Evolutionary conservation across 30 jellyfish, hydroid and myxozoan genomes (phyloP).

Genomic region (Sanderia malayensis): DNA sequence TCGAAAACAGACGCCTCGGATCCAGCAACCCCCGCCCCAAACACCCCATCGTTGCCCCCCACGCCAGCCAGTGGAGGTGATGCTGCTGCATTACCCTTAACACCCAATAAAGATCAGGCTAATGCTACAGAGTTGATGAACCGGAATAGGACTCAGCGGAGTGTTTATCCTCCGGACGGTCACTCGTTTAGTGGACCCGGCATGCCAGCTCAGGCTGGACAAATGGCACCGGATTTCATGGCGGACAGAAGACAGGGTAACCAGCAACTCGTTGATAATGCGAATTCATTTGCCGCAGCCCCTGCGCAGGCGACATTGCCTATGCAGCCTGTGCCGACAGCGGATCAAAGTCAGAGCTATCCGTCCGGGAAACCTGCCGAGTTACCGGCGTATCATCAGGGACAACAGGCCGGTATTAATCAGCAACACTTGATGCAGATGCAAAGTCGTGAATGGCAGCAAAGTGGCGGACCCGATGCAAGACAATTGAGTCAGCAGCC

Average conservation of each 20-base stretch:
- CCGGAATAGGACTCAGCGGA: background rate
- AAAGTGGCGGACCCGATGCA: background rate
- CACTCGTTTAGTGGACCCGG: background rate
- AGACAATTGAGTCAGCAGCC: conserved; percentile 23
- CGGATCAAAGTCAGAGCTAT: background rate
- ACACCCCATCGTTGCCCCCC: conserved; percentile 76
- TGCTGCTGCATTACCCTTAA: conserved; percentile 34
- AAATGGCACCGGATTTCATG: background rate
- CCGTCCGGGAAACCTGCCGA: background rate
- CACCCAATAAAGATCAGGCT: conserved; percentile 49
- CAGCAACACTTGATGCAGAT: conserved; percentile 17
- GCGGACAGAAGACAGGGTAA: background rate
- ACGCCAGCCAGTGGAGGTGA: conserved; percentile 54
- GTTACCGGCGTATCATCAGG: background rate
- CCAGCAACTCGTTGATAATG: background rate
- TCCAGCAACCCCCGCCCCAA: conserved; percentile 57
- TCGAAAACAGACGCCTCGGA: conserved; percentile 25
- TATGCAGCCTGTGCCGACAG: background rate
- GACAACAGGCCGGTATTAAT: background rate
- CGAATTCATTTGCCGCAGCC: background rate
- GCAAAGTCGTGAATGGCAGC: conserved; percentile 18
- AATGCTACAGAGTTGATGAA: background rate
- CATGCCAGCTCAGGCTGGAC: background rate
- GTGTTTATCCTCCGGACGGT: background rate
- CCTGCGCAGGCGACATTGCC: background rate